phyloP scores from a whole-genome alignment of 2,888 invertebrate genomes.

The Lypha dubia region DNA sequence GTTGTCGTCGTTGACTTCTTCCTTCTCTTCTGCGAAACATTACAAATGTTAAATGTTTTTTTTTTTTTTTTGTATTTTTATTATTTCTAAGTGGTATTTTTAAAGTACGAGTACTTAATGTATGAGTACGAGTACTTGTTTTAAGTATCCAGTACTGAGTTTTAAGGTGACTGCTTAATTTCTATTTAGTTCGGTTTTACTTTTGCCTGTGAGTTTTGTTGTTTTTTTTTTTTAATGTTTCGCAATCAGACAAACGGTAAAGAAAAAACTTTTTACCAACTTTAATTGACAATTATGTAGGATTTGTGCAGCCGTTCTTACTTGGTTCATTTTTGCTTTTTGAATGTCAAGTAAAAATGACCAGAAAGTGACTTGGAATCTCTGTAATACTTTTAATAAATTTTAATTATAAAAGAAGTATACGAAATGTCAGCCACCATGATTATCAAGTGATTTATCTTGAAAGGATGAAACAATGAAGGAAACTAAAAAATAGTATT shows the following conservation, averaged over 20 bases:
- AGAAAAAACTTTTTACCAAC: conserved; percentile 33
- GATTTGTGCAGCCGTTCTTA: conserved; percentile 9
- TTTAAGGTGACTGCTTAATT: conserved; percentile 48
- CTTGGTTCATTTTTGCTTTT: not conserved
- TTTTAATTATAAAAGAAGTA: conserved; percentile 44
- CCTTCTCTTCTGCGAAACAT: conserved; percentile 35
- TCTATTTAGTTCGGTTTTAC: not conserved
- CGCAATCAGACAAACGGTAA: conserved; percentile 49
- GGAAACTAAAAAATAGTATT: not conserved
- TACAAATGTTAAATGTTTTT: conserved; percentile 26
- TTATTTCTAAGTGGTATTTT: conserved; percentile 34
- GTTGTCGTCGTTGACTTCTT: conserved; percentile 24
- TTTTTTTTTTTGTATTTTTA: not conserved
- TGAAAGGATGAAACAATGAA: not conserved
- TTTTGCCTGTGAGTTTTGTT: not conserved
- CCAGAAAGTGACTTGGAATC: conserved; percentile 34
- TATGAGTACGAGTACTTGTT: conserved; percentile 44
- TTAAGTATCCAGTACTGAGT: conserved; percentile 43
- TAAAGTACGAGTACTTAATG: conserved; percentile 60
- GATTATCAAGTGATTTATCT: conserved; percentile 42
- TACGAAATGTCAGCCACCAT: conserved; percentile 14
- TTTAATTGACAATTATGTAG: conserved; percentile 60
- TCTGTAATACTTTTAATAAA: conserved; percentile 44
- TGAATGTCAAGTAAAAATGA: conserved; percentile 18
- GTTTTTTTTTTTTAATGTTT: conserved; percentile 18